Evolutionary conservation across 2,888 invertebrate species (phyloP).

Genomic region (Pristionchus arcanus): DNA sequence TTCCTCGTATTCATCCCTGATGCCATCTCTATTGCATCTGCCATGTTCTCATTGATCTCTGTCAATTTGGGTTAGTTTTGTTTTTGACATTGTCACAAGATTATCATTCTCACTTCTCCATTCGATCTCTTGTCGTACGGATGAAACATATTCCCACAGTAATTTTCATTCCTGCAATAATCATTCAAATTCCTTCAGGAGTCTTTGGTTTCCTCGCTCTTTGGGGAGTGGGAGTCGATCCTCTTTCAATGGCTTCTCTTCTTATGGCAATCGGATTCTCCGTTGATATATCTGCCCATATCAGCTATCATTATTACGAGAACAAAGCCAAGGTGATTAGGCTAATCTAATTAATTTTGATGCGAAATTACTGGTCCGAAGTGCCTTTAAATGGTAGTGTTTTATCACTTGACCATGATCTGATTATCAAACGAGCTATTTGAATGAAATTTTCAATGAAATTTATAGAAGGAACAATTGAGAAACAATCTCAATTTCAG

Average conservation of each 20-base stretch:
- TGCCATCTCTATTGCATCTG: slow-evolving; percentile 66
- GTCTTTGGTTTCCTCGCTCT: slow-evolving; percentile 70
- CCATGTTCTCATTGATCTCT: slow-evolving; percentile 67
- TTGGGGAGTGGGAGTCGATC: slow-evolving; percentile 71
- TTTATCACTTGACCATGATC: neutral
- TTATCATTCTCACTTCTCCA: neutral
- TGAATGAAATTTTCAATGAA: neutral
- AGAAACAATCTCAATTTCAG: slow-evolving; percentile 56
- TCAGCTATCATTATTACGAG: slow-evolving; percentile 73
- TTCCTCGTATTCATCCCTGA: slow-evolving; percentile 70
- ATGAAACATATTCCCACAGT: neutral
- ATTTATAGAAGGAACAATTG: neutral
- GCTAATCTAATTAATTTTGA: neutral
- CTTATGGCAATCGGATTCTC: slow-evolving; percentile 74
- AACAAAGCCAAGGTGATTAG: slow-evolving; percentile 62
- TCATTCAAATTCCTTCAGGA: neutral
- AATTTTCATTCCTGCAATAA: neutral
- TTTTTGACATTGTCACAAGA: neutral
- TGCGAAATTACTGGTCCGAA: neutral
- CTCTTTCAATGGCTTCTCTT: slow-evolving; percentile 68
- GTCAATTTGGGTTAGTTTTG: slow-evolving; percentile 66
- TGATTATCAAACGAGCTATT: neutral
- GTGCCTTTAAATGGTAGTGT: neutral
- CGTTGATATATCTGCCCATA: slow-evolving; percentile 73
- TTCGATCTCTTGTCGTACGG: neutral